phyloP scores from a whole-genome alignment of 2,888 invertebrate genomes.

The Cryptops parisi region DNA sequence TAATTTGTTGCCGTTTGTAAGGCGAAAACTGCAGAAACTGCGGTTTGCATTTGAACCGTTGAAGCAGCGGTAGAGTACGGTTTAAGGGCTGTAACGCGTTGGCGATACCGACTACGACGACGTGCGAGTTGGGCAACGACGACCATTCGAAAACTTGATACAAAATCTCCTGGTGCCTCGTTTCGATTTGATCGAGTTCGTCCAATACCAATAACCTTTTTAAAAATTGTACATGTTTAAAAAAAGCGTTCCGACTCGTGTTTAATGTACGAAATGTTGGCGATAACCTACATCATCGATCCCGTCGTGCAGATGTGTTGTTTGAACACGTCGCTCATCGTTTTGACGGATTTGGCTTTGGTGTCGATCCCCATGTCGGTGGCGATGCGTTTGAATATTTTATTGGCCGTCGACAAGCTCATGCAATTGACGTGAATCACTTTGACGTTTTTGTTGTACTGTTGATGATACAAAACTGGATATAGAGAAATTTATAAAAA shows the following conservation, averaged over 20 bases:
- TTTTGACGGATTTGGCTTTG: background rate
- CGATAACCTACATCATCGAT: background rate
- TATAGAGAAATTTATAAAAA: background rate
- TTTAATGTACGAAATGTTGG: background rate
- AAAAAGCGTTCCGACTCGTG: background rate
- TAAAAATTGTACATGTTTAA: constrained; percentile 4
- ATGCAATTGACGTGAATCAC: background rate
- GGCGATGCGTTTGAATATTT: background rate
- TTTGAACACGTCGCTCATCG: background rate
- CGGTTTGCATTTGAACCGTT: constrained; percentile 42
- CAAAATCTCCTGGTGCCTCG: constrained; percentile 60
- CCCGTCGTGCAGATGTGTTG: background rate
- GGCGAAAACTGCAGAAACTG: constrained; percentile 73
- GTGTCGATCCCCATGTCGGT: background rate
- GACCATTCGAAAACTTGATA: constrained; percentile 95
- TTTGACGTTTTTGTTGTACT: background rate
- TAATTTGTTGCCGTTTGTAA: constrained; percentile 78
- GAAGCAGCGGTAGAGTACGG: constrained; percentile 69
- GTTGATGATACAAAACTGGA: background rate
- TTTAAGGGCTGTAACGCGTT: constrained; percentile 93
- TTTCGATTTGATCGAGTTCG: constrained; percentile 84
- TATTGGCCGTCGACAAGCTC: background rate
- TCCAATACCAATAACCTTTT: constrained; percentile 67
- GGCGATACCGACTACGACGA: constrained; percentile 81
- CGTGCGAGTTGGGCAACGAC: constrained; percentile 45